These are phyloP conservation scores for Cybosia mesomella DNA, from an alignment of 2,888 invertebrate species.

Conservation along the genomic window DNA sequence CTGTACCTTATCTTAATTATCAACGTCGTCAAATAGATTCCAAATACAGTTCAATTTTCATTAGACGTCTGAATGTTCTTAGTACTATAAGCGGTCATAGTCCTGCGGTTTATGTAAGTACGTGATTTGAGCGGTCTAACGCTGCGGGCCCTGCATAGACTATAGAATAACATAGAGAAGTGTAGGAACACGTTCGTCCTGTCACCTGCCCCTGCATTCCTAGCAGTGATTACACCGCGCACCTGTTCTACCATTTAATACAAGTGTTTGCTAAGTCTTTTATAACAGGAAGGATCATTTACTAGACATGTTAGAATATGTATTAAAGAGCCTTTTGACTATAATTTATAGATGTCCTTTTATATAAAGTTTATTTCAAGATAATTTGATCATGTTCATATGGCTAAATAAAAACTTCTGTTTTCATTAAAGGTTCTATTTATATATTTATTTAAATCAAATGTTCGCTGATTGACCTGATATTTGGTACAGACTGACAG, in stretches of 20 bases:
- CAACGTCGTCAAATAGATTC: not conserved
- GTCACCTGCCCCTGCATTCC: slow-evolving; percentile 84
- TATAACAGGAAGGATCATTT: slow-evolving; percentile 59
- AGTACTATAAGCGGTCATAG: slow-evolving; percentile 78
- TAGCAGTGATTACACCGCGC: slow-evolving; percentile 78
- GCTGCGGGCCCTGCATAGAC: slow-evolving; percentile 60
- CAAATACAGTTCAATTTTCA: not conserved
- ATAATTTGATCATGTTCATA: not conserved
- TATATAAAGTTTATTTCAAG: not conserved
- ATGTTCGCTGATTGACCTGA: too few species aligned
- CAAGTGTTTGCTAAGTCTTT: slow-evolving; percentile 60
- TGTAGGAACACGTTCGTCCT: slow-evolving; percentile 72
- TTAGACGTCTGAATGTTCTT: slow-evolving; percentile 43
- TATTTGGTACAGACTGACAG: too few species aligned
- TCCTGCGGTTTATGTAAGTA: slow-evolving; percentile 80
- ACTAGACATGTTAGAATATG: slow-evolving; percentile 28
- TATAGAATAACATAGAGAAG: slow-evolving; percentile 47
- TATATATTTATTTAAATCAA: too few species aligned
- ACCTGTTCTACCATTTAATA: slow-evolving; percentile 67
- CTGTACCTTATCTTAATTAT: too few species aligned
- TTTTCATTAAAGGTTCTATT: too few species aligned
- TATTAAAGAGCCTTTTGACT: slow-evolving; percentile 18
- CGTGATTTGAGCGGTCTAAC: slow-evolving; percentile 82
- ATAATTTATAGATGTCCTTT: not conserved
- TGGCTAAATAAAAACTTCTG: not conserved